These are phyloP conservation scores for Diogma glabrata DNA, from an alignment of 2,888 invertebrate genomes.

Conservation along the genomic window DNA sequence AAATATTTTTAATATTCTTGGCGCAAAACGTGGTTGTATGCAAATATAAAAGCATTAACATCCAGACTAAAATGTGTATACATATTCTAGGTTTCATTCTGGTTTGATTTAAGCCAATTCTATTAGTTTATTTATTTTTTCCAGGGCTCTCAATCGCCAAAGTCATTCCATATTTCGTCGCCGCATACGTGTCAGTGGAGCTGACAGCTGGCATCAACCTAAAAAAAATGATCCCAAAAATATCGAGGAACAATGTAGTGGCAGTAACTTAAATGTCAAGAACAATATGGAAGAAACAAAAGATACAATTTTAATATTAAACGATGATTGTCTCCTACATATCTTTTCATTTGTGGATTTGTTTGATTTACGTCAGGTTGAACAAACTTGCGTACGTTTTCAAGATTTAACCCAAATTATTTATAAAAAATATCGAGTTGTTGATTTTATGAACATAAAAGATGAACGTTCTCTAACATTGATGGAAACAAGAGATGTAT, in stretches of 20 bases:
- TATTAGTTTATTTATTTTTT: neutral
- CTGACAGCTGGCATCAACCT: constrained; percentile 10
- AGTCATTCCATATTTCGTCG: neutral
- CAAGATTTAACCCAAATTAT: neutral
- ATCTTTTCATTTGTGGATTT: constrained; percentile 16
- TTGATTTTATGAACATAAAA: neutral
- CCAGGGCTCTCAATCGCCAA: neutral
- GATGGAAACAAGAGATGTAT: neutral
- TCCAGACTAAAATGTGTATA: no score
- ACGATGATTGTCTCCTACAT: constrained; percentile 17
- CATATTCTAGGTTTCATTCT: neutral
- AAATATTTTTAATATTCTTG: no score
- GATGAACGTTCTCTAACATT: neutral
- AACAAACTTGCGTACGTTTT: neutral
- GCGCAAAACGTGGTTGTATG: no score
- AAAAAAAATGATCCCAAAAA: neutral
- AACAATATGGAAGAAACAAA: neutral
- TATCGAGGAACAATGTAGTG: neutral
- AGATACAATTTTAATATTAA: constrained; percentile 13
- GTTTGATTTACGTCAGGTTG: neutral
- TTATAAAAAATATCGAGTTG: neutral
- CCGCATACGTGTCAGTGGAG: neutral
- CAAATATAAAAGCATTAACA: no score
- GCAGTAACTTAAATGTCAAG: no score
- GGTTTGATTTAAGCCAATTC: neutral